A percentile compares a stretch with the other conserved stretches of the same genome.
phyloP scores from a whole-genome alignment of 2,888 invertebrate genomes.

The Drosophila nigricruria region DNA sequence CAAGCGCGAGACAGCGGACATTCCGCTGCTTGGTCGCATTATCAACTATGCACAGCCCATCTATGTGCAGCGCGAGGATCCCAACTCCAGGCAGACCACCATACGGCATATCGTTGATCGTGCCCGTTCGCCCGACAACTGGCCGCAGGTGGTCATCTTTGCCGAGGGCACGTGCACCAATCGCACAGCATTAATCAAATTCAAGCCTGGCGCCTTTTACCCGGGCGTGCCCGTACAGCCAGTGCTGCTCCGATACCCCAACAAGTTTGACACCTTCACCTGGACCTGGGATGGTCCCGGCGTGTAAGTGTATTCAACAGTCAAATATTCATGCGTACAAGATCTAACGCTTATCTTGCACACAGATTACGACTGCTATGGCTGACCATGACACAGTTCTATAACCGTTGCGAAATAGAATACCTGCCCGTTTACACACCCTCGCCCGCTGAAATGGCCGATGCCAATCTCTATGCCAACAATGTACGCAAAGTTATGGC shows the following conservation, averaged over 20 bases:
- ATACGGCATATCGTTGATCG: constrained; percentile 94
- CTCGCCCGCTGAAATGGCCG: constrained; percentile 92
- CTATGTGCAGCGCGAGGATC: constrained; percentile 96
- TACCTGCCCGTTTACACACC: constrained; percentile 96
- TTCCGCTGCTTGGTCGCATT: constrained; percentile 96
- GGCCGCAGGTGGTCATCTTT: constrained; percentile 97
- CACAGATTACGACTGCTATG: constrained; percentile 92
- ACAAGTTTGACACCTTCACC: constrained; percentile 94
- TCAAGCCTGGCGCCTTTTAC: constrained; percentile 97
- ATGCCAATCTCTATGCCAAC: constrained; percentile 95
- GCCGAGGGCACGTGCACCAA: constrained; percentile 99
- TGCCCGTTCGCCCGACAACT: constrained; percentile 92
- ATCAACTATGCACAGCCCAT: constrained; percentile 98
- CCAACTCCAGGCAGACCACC: constrained; percentile 95
- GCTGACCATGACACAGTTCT: constrained; percentile 94
- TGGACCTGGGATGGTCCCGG: constrained; percentile 98
- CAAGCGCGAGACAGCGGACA: constrained; percentile 92
- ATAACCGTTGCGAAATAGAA: constrained; percentile 95
- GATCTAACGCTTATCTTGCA: constrained; percentile 40
- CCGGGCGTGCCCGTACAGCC: constrained; percentile 98
- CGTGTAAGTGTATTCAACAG: constrained; percentile 90
- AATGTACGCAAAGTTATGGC: constrained; percentile 97
- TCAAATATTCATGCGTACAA: too few species aligned
- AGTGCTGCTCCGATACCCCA: constrained; percentile 95
- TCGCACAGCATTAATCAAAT: constrained; percentile 94